Evolutionary conservation across 2,888 invertebrate genomes (phyloP).

Genomic region (Cantharis rufa): DNA sequence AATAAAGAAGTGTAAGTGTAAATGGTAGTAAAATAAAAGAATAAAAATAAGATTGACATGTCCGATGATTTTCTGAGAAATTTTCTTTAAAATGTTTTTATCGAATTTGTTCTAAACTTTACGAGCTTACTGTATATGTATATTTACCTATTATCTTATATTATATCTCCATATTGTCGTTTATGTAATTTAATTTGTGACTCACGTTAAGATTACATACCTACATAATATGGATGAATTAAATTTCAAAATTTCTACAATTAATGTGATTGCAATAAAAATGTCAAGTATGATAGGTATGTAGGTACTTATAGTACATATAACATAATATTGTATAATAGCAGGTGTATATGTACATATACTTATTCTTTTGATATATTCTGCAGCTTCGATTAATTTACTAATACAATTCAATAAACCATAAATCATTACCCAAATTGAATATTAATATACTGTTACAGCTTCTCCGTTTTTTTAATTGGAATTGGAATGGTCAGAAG

Average conservation of each 20-base stretch:
- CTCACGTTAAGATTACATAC: background rate
- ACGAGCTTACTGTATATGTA: too few species aligned
- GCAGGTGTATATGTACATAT: too few species aligned
- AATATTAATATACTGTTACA: background rate
- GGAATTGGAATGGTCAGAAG: background rate
- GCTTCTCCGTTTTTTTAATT: background rate
- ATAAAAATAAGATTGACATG: too few species aligned
- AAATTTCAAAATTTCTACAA: background rate
- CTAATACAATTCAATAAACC: background rate
- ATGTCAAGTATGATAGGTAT: background rate
- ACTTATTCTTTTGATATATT: background rate
- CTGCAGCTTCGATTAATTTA: background rate
- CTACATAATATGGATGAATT: background rate
- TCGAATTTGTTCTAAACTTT: too few species aligned
- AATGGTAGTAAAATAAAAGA: too few species aligned
- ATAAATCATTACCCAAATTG: background rate
- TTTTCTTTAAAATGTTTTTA: too few species aligned
- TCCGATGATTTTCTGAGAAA: too few species aligned
- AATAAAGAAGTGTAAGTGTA: too few species aligned
- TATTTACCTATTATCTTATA: too few species aligned
- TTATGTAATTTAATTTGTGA: background rate
- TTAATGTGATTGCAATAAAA: background rate
- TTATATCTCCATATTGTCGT: background rate
- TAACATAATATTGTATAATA: too few species aligned
- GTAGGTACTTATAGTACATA: too few species aligned